Evolutionary conservation across 2,113 vertebrate species (phyloP).

Genomic region (Corythornis madagascariensis): DNA sequence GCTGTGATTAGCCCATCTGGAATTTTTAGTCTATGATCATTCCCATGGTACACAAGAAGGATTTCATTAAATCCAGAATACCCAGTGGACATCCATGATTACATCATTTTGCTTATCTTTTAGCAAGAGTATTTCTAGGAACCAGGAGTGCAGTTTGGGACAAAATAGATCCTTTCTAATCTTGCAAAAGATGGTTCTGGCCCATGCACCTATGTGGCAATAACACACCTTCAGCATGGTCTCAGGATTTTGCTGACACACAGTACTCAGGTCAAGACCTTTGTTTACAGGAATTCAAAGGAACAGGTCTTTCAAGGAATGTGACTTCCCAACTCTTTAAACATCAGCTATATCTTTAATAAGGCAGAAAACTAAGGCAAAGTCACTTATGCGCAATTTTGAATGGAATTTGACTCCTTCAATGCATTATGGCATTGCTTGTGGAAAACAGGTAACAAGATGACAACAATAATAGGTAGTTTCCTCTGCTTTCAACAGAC

Average conservation of each 20-base stretch:
- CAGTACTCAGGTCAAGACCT: neutral
- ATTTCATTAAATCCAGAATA: constrained; percentile 45
- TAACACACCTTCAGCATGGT: neutral
- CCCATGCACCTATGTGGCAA: neutral
- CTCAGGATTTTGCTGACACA: neutral
- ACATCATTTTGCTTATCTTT: constrained; percentile 40
- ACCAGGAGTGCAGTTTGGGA: neutral
- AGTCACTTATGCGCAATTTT: neutral
- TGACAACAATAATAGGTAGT: neutral
- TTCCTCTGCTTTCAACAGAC: neutral
- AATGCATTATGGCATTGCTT: neutral
- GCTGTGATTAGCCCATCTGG: neutral
- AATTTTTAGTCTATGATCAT: constrained; percentile 14
- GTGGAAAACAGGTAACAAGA: neutral
- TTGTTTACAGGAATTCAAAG: neutral
- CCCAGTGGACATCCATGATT: constrained; percentile 13
- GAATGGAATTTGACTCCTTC: neutral
- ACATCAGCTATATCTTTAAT: neutral
- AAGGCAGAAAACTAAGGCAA: neutral
- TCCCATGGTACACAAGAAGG: neutral
- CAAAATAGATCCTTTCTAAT: neutral
- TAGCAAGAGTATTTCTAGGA: constrained; percentile 50
- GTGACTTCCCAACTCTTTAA: neutral
- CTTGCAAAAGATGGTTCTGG: constrained; percentile 15
- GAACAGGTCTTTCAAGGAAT: neutral